These are phyloP conservation scores for Morelia viridis DNA, from an alignment of 2,797 vertebrate genomes.

Conservation along the genomic window DNA sequence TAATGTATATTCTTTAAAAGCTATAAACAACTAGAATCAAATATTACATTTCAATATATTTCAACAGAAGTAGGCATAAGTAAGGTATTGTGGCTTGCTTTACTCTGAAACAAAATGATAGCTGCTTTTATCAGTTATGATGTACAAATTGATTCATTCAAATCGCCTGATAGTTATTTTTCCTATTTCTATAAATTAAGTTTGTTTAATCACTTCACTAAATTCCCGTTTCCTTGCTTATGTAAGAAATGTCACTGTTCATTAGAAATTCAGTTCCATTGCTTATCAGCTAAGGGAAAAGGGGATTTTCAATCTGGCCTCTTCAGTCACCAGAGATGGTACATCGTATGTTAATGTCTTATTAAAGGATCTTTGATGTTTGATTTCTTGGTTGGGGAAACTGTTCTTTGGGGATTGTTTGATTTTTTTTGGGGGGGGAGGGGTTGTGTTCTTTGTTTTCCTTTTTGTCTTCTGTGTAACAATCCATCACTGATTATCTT, in stretches of 20 bases:
- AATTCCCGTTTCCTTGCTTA: constrained; percentile 37
- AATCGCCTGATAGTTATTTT: constrained; percentile 10
- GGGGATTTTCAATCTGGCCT: constrained; percentile 45
- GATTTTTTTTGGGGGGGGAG: neutral
- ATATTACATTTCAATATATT: neutral
- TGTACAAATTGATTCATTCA: constrained; percentile 5
- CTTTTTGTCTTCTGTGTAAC: constrained; percentile 5
- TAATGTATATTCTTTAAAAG: neutral
- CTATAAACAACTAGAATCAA: neutral
- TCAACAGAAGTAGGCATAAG: neutral
- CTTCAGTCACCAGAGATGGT: constrained; percentile 35
- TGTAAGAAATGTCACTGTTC: constrained; percentile 36
- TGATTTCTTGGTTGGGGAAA: constrained; percentile 39
- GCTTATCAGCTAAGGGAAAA: constrained; percentile 47
- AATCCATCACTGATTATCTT: constrained; percentile 21
- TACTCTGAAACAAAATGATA: neutral
- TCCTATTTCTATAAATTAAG: constrained; percentile 11
- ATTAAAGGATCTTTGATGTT: constrained; percentile 53
- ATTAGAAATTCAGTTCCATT: constrained; percentile 40
- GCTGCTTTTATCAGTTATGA: neutral
- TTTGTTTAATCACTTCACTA: constrained; percentile 28
- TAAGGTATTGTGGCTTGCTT: neutral
- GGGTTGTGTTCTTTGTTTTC: neutral
- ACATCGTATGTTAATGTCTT: constrained; percentile 35
- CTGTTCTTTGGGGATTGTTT: constrained; percentile 37